These are phyloP conservation scores for Sorex fumeus DNA, from an alignment of 2,113 vertebrate genomes.

Conservation along the genomic window DNA sequence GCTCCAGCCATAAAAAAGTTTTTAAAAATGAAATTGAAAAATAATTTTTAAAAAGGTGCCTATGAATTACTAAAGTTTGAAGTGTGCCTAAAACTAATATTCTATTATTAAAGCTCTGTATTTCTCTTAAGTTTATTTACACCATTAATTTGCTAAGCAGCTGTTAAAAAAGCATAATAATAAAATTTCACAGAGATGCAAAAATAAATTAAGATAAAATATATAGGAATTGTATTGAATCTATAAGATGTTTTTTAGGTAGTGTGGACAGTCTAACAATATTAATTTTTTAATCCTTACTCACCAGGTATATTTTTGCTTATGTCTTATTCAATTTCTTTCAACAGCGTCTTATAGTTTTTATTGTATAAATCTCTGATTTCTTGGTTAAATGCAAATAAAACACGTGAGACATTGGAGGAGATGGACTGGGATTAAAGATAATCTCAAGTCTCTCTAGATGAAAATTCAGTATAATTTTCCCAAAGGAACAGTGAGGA, in stretches of 20 bases:
- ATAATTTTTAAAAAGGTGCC: background rate
- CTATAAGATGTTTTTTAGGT: background rate
- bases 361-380: background rate
- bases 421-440: conserved; percentile 13
- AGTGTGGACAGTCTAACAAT: background rate
- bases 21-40: too few relatives aligned
- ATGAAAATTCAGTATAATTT: conserved; percentile 18
- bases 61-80: conserved; percentile 61
- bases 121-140: conserved; percentile 66
- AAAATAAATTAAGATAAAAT: conserved; percentile 67
- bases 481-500: conserved; percentile 3
- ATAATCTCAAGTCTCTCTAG: background rate
- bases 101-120: conserved; percentile 39
- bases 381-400: conserved; percentile 25
- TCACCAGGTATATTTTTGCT: background rate
- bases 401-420: background rate
- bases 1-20: too few relatives aligned
- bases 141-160: conserved; percentile 66
- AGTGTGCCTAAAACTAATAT: conserved; percentile 63
- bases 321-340: background rate
- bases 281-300: background rate
- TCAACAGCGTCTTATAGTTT: background rate
- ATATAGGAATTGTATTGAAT: background rate
- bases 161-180: conserved; percentile 45
- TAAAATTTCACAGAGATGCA: conserved; percentile 10